These are phyloP conservation scores for Zonotrichia albicollis DNA, from an alignment of 2,797 vertebrate species.

Conservation along the genomic window DNA sequence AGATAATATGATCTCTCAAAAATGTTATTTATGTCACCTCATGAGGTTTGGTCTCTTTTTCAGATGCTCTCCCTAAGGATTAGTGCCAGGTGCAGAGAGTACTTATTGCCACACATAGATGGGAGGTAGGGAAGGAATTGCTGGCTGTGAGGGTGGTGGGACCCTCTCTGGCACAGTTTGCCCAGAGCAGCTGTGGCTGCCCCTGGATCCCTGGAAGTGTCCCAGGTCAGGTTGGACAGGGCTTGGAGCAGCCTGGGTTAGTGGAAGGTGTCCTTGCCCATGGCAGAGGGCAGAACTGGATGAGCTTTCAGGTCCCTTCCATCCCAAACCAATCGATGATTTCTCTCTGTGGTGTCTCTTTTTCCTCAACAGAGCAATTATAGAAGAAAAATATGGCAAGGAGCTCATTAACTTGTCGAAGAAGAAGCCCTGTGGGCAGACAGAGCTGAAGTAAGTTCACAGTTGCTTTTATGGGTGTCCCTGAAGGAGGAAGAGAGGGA, in stretches of 20 bases:
- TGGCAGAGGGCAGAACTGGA: not conserved
- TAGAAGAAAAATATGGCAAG: constrained; percentile 95
- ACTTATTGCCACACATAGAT: not conserved
- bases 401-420: constrained; percentile 88
- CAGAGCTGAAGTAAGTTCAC: constrained; percentile 90
- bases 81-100: not conserved
- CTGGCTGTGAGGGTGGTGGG: not conserved
- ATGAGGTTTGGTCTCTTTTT: not conserved
- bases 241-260: not conserved
- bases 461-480: not conserved
- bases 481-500: not conserved
- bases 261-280: not conserved
- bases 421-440: constrained; percentile 94
- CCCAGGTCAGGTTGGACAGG: fast-evolving
- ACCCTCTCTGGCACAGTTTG: not conserved
- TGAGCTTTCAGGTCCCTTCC: not conserved
- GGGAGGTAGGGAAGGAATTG: not conserved
- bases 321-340: fast-evolving
- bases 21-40: not conserved
- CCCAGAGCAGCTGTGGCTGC: not conserved
- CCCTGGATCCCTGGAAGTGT: too few species aligned
- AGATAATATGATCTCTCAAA: not conserved
- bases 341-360: not conserved
- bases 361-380: constrained; percentile 79
- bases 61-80: not conserved